Evolutionary conservation across 1,140 invertebrate genomes (phyloP), one percentile per base, ranked within the genome.

Genomic region (Halesus radiatus): DNA sequence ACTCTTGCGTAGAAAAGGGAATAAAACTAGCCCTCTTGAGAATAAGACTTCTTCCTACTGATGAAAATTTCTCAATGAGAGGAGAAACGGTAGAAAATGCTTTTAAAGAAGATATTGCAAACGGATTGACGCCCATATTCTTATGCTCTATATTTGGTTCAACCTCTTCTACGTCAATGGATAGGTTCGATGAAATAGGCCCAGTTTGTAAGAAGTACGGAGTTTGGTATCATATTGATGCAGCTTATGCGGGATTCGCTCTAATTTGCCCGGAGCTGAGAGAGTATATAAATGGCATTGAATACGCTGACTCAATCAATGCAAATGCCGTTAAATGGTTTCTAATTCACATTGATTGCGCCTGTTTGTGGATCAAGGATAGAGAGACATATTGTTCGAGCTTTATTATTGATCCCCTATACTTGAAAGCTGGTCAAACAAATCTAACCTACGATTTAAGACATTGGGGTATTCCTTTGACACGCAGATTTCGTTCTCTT

Each of bases 251-350:
- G 1, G 96, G 96, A 3, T 95, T 93, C 82, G 91, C 94, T 0
- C 95, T 97, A 84, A 95, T 98, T 77, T 95, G 96, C 81, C 95
- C 95, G 0, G 96, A 97, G 87, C 92, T 96, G 87, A 90, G 94
- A 81, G 89, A 91, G 37, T 89, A 95, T 32, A 93, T 96, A 85
- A 90, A 92, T 79, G 94, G 96, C 3, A 92, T 97, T 22, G 94
- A 97, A 88, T 93, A 95, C 85, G 96, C 95, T 0, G 95, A 95
- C 85, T 97, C 96, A 0, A 96, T 98, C 86, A 98, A 98, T 85
- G 96, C 95, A 1, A 98, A 98, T 88, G 95, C 97, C 0, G 98
- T 98, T 86, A 98, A 98, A 88, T 97, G 96, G 94, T 90, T 98
- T 84, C 87, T 98, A 20, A 94, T 95, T 0, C 96, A 96, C 86